These are phyloP conservation scores for Drepana falcataria DNA, from an alignment of 2,888 invertebrate species.

Conservation along the genomic window DNA sequence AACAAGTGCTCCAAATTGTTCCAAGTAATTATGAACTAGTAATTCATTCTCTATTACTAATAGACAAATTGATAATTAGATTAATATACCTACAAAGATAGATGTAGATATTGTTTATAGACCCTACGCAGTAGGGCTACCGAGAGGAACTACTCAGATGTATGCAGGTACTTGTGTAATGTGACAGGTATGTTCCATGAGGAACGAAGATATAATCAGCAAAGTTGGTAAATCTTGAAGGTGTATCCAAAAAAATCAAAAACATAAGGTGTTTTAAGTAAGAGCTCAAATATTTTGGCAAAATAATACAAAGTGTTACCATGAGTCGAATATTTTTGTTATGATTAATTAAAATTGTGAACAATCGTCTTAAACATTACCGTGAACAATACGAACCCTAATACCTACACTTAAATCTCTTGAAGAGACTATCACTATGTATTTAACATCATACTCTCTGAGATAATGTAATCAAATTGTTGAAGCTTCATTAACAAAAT, in stretches of 20 bases:
- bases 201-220: slow-evolving; percentile 14
- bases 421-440: slow-evolving; percentile 43
- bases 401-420: slow-evolving; percentile 39
- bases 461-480: slow-evolving; percentile 5
- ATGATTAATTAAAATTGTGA: slow-evolving; percentile 10
- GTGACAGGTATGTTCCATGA: slow-evolving; percentile 16
- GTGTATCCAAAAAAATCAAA: no score
- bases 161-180: slow-evolving; percentile 15
- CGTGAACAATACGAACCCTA: slow-evolving; percentile 30
- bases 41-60: slow-evolving; percentile 75
- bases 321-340: slow-evolving; percentile 19
- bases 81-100: slow-evolving; percentile 51
- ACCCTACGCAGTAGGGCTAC: slow-evolving; percentile 33
- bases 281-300: no score
- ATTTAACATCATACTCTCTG: slow-evolving; percentile 27
- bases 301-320: slow-evolving; percentile 20
- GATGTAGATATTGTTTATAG: slow-evolving; percentile 48
- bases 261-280: no score
- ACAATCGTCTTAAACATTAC: slow-evolving; percentile 17
- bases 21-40: slow-evolving; percentile 72
- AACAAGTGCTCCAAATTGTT: slow-evolving; percentile 76
- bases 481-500: not conserved
- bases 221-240: no score
- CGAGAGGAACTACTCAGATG: slow-evolving; percentile 18
- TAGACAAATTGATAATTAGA: slow-evolving; percentile 60